phyloP scores from a whole-genome alignment of 2,888 invertebrate genomes.

The Glaucopsyche alexis region DNA sequence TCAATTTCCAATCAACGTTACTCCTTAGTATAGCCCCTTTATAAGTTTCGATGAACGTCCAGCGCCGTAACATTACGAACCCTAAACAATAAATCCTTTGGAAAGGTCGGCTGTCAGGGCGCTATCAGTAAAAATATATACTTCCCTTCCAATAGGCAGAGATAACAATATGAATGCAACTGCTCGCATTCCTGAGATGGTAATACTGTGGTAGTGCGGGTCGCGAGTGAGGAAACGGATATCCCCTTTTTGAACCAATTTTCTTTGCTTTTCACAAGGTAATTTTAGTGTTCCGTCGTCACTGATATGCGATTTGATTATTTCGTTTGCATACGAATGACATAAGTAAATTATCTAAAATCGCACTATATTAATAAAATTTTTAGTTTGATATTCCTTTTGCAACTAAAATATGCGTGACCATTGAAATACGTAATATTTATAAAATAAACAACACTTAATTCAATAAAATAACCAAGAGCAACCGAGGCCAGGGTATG shows the following conservation, averaged over 20 bases:
- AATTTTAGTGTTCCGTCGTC: constrained; percentile 11
- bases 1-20: not conserved
- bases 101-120: constrained; percentile 41
- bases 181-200: constrained; percentile 46
- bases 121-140: constrained; percentile 48
- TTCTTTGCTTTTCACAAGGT: constrained; percentile 9
- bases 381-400: too few species aligned
- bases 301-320: not conserved
- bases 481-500: too few species aligned
- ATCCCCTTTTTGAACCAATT: constrained; percentile 30
- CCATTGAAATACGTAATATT: too few species aligned
- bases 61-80: constrained; percentile 34
- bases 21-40: not conserved
- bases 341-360: too few species aligned
- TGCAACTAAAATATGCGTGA: too few species aligned
- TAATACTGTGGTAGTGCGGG: constrained; percentile 32
- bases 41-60: not conserved
- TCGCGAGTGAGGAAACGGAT: constrained; percentile 32
- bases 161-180: constrained; percentile 49
- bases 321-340: too few species aligned
- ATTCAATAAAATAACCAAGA: too few species aligned
- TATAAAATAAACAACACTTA: too few species aligned
- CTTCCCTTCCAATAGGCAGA: constrained; percentile 46
- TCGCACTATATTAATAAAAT: too few species aligned
- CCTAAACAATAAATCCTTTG: constrained; percentile 42